These are phyloP conservation scores for Bufotes viridis DNA, from an alignment of 2,797 vertebrate species.

Conservation along the genomic window DNA sequence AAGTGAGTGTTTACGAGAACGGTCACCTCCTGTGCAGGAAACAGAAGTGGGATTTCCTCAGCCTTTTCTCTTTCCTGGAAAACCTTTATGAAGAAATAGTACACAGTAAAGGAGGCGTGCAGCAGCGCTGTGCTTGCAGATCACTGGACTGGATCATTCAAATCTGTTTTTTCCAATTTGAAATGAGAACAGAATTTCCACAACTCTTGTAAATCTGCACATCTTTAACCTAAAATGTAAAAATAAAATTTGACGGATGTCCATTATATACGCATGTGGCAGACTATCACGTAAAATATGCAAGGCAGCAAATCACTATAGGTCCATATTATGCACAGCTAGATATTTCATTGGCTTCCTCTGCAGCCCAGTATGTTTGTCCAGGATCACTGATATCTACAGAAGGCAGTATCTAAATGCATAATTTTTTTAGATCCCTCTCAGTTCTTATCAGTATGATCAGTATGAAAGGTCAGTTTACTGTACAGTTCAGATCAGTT, in stretches of 20 bases:
- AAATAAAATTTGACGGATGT: neutral
- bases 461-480: too few relatives aligned
- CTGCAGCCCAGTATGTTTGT: too few relatives aligned
- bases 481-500: too few relatives aligned
- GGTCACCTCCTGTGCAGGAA: constrained; percentile 56
- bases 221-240: too few relatives aligned
- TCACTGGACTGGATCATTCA: neutral
- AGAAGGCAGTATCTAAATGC: too few relatives aligned
- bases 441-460: too few relatives aligned
- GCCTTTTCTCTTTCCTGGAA: constrained; percentile 49
- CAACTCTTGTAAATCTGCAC: too few relatives aligned
- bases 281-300: neutral
- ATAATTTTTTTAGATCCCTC: too few relatives aligned
- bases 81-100: constrained; percentile 36
- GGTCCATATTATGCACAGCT: too few relatives aligned
- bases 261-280: neutral
- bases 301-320: neutral
- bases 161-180: neutral
- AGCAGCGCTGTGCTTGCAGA: neutral
- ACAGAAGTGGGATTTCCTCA: constrained; percentile 55
- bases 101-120: neutral
- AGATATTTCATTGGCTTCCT: too few relatives aligned
- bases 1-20: constrained; percentile 58
- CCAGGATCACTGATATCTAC: too few relatives aligned
- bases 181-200: neutral